These are phyloP conservation scores for Drosophila kanapiae DNA, from an alignment of 1,140 invertebrate genomes.

Conservation along the genomic window DNA sequence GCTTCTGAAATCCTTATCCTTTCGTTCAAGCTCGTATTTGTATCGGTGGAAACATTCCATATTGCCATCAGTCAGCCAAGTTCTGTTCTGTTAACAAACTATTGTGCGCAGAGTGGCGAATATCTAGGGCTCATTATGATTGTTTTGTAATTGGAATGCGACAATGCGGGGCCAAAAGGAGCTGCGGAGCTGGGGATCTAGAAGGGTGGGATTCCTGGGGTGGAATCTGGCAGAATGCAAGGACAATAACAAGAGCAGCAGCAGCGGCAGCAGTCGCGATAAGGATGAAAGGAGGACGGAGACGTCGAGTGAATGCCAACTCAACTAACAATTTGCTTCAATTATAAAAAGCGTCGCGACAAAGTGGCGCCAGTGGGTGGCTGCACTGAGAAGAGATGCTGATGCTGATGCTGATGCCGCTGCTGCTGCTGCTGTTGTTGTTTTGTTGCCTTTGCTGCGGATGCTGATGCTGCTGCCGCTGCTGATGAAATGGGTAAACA, in stretches of 20 bases:
- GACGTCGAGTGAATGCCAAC: slow-evolving; percentile 71
- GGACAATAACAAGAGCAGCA: slow-evolving; percentile 45
- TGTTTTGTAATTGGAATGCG: slow-evolving; percentile 83
- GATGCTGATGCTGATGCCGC: slow-evolving; percentile 14
- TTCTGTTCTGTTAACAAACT: slow-evolving; percentile 50
- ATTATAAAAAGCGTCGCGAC: slow-evolving; percentile 84
- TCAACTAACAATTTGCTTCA: slow-evolving; percentile 82
- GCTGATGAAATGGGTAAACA: slow-evolving; percentile 67
- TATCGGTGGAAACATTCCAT: too few relatives aligned
- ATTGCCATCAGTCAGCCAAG: too few relatives aligned
- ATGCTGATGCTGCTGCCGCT: slow-evolving; percentile 14
- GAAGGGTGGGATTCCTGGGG: slow-evolving; percentile 12
- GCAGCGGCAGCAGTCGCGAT: slow-evolving; percentile 1
- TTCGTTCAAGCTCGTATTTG: too few relatives aligned
- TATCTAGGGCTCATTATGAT: slow-evolving; percentile 78
- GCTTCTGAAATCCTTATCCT: too few relatives aligned
- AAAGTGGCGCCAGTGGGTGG: slow-evolving; percentile 71
- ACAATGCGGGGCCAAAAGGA: slow-evolving; percentile 55
- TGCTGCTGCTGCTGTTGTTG: slow-evolving; percentile 23
- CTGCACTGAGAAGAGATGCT: slow-evolving; percentile 28
- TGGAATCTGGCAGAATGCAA: slow-evolving; percentile 64
- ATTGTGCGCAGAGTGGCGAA: slow-evolving; percentile 51
- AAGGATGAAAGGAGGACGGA: slow-evolving; percentile 10
- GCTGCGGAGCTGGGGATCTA: background rate
- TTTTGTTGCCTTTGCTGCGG: slow-evolving; percentile 22